Conservation (phyloP, 1,140 invertebrate species). For the Propsilocerus akamusi region DNA sequence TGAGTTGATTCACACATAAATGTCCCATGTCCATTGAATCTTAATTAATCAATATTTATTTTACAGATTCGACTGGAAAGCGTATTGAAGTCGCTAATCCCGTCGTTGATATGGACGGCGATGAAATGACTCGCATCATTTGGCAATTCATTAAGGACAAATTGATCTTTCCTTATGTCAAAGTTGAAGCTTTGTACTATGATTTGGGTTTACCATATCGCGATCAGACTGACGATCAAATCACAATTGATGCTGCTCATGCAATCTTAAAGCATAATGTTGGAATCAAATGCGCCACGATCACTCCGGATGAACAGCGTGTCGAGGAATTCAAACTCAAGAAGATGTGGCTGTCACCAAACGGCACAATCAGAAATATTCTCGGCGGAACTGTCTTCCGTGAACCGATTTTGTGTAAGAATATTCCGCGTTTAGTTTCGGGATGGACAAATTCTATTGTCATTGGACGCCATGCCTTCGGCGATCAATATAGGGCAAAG, state of each 20-base stretch:
- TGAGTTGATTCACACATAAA: too few relatives aligned
- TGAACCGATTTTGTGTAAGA: slow-evolving; percentile 77
- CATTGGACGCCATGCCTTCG: slow-evolving; percentile 78
- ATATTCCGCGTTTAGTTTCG: slow-evolving; percentile 70
- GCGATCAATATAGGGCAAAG: slow-evolving; percentile 80
- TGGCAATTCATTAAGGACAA: slow-evolving; percentile 81
- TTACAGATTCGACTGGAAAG: slow-evolving; percentile 33
- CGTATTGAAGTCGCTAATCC: slow-evolving; percentile 47
- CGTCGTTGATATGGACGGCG: slow-evolving; percentile 81
- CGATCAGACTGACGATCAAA: slow-evolving; percentile 73
- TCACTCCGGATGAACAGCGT: slow-evolving; percentile 76
- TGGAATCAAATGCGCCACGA: slow-evolving; percentile 82
- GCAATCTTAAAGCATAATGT: slow-evolving; percentile 81
- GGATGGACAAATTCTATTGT: slow-evolving; percentile 67
- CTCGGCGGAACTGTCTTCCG: slow-evolving; percentile 79
- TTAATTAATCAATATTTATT: slow-evolving; percentile 10
- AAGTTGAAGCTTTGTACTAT: slow-evolving; percentile 65
- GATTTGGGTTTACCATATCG: slow-evolving; percentile 70
- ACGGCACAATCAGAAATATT: slow-evolving; percentile 83
- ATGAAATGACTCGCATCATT: slow-evolving; percentile 82
- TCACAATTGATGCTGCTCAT: slow-evolving; percentile 70
- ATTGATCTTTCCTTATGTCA: slow-evolving; percentile 74
- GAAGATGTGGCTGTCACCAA: slow-evolving; percentile 84
- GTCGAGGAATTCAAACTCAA: slow-evolving; percentile 85
- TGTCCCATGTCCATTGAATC: too few relatives aligned